Percentiles rank a stretch among this genome's conserved stretches.
phyloP scores from a whole-genome alignment of 1,140 invertebrate species.

The Bombus pascuorum region DNA sequence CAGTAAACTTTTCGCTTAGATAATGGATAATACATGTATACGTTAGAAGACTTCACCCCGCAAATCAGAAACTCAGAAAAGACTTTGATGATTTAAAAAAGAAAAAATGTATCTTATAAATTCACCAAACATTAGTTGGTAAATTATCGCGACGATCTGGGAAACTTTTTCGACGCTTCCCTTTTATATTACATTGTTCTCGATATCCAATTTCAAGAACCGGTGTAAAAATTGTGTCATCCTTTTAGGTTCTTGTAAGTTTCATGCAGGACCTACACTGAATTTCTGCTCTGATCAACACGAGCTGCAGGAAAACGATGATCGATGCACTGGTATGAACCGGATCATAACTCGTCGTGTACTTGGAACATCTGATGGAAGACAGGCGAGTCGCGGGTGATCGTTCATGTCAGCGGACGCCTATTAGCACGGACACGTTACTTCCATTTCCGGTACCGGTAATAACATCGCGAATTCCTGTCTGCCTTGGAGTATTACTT shows the following conservation, averaged over 20 bases:
- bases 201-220: not conserved
- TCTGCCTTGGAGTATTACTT: not conserved
- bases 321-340: slow-evolving; percentile 1
- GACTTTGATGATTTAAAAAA: not conserved
- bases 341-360: slow-evolving; percentile 8
- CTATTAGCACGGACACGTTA: slow-evolving; percentile 26
- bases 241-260: not conserved
- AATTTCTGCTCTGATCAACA: not conserved
- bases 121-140: not conserved
- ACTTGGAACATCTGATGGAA: slow-evolving; percentile 12
- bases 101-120: not conserved
- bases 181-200: not conserved
- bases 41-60: not conserved
- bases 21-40: not conserved
- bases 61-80: not conserved
- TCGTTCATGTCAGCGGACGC: slow-evolving; percentile 18
- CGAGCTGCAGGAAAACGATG: not conserved
- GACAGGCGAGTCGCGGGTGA: not conserved
- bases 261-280: too few species aligned
- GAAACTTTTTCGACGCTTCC: not conserved
- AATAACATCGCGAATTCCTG: slow-evolving; percentile 1
- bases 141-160: not conserved
- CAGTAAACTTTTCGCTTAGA: not conserved
- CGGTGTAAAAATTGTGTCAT: not conserved
- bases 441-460: slow-evolving; percentile 5